These are phyloP conservation scores for Mystacides longicornis DNA, from an alignment of 2,888 invertebrate species.

Conservation along the genomic window DNA sequence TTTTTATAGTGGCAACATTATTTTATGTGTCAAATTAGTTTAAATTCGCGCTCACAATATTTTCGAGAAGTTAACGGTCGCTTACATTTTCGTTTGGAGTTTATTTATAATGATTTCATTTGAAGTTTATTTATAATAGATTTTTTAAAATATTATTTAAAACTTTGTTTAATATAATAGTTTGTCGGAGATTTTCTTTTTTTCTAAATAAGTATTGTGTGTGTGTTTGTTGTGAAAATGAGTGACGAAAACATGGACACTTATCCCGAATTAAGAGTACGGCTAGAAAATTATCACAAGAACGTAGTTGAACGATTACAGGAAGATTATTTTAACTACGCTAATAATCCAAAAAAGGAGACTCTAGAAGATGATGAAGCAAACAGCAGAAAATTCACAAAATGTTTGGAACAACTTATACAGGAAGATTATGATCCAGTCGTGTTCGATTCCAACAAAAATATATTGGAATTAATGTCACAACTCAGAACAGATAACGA, in stretches of 20 bases:
- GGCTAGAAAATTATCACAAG: slow-evolving; percentile 12
- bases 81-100: too few species aligned
- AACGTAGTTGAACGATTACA: slow-evolving; percentile 19
- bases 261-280: slow-evolving; percentile 11
- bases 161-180: not conserved
- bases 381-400: slow-evolving; percentile 10
- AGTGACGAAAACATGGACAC: not conserved
- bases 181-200: too few species aligned
- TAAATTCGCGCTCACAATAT: too few species aligned
- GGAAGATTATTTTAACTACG: slow-evolving; percentile 33
- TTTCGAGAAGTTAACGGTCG: too few species aligned
- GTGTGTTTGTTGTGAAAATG: not conserved
- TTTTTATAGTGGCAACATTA: too few species aligned
- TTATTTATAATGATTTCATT: too few species aligned
- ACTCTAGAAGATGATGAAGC: slow-evolving; percentile 25
- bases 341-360: slow-evolving; percentile 32
- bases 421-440: slow-evolving; percentile 19
- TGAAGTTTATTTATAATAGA: not conserved
- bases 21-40: too few species aligned
- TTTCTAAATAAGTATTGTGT: too few species aligned
- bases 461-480: slow-evolving; percentile 15
- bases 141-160: not conserved
- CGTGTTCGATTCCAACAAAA: slow-evolving; percentile 16
- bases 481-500: slow-evolving; percentile 33
- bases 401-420: slow-evolving; percentile 15